phyloP scores from a whole-genome alignment of 2,888 invertebrate species.

The Pterobdella sp. region DNA sequence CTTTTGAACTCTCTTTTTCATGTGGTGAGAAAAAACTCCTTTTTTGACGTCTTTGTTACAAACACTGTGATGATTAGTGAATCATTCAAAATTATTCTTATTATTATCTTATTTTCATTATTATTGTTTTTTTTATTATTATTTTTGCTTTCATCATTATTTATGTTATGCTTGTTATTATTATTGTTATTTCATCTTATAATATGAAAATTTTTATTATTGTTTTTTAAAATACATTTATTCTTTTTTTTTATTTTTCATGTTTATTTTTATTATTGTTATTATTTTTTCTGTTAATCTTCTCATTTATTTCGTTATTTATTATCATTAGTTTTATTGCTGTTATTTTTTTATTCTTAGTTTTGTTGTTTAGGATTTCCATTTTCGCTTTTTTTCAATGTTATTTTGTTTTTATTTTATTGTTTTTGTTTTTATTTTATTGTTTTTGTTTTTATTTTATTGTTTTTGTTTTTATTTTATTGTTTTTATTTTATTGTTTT shows the following conservation, averaged over 20 bases:
- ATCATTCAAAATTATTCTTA: too few species aligned
- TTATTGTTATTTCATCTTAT: too few species aligned
- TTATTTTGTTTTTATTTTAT: not conserved
- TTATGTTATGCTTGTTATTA: too few species aligned
- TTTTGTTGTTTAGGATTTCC: not conserved
- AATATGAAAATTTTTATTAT: too few species aligned
- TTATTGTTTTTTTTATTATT: too few species aligned
- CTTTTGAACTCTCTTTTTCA: too few species aligned
- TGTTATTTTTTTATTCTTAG: not conserved
- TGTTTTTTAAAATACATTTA: too few species aligned
- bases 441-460: not conserved
- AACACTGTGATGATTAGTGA: too few species aligned
- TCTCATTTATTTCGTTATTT: not conserved
- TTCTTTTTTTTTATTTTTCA: not conserved
- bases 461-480: not conserved
- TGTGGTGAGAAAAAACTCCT: too few species aligned
- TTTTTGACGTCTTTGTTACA: too few species aligned
- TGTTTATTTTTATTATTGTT: not conserved
- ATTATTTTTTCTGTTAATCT: not conserved
- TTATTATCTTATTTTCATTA: too few species aligned
- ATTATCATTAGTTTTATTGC: not conserved
- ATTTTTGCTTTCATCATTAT: too few species aligned
- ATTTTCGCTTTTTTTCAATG: not conserved
- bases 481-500: not conserved
- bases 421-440: not conserved